These are phyloP conservation scores for Nomada fucata DNA, from an alignment of 2,888 invertebrate genomes.

Conservation along the genomic window DNA sequence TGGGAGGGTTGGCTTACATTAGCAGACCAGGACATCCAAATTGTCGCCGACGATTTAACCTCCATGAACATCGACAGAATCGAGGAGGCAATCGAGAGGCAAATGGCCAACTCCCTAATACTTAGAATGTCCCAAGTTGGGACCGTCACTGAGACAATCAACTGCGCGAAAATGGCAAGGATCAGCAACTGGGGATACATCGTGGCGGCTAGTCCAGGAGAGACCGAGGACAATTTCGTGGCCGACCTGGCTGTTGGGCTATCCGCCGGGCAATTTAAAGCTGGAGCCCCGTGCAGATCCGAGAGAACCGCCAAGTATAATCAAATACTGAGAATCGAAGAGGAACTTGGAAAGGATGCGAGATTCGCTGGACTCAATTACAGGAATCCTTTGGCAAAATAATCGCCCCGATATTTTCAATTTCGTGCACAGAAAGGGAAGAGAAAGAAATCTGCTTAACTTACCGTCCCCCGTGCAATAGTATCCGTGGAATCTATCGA, in stretches of 20 bases:
- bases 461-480: constrained; percentile 99
- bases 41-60: constrained; percentile 78
- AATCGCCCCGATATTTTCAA: neutral
- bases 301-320: constrained; percentile 80
- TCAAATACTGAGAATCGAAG: constrained; percentile 80
- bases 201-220: constrained; percentile 74
- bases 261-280: constrained; percentile 78
- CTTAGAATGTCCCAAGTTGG: constrained; percentile 77
- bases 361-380: constrained; percentile 77
- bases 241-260: constrained; percentile 80
- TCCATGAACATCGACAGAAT: constrained; percentile 78
- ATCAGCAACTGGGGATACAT: constrained; percentile 76
- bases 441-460: constrained; percentile 60
- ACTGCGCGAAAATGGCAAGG: constrained; percentile 75
- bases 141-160: constrained; percentile 79
- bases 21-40: constrained; percentile 73
- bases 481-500: constrained; percentile 97
- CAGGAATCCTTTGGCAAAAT: constrained; percentile 66
- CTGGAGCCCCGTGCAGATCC: constrained; percentile 78
- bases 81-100: constrained; percentile 77
- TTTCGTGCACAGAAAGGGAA: neutral
- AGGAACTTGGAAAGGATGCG: constrained; percentile 78
- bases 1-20: constrained; percentile 80
- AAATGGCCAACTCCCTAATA: constrained; percentile 76
- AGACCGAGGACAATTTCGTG: constrained; percentile 80